phyloP scores from a whole-genome alignment of 2,113 vertebrate genomes.

The Cyanocitta stelleri region DNA sequence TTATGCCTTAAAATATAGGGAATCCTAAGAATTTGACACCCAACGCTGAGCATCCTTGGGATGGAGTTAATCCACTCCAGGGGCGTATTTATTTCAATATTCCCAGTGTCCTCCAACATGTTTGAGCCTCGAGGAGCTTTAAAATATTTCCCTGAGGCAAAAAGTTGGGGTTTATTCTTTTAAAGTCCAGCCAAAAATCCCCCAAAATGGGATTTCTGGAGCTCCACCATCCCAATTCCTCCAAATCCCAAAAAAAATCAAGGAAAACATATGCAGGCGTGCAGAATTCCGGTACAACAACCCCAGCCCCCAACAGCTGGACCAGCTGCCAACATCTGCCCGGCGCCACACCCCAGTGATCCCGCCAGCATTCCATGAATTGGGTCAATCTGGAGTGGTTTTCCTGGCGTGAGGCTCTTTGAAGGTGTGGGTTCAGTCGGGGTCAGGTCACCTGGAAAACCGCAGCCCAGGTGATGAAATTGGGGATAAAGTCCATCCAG shows the following conservation, averaged over 20 bases:
- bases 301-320: rapidly evolving
- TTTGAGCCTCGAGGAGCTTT: rapidly evolving
- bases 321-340: not conserved
- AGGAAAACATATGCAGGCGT: rapidly evolving
- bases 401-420: rapidly evolving
- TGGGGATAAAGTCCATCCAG: not conserved
- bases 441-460: not conserved
- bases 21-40: not conserved
- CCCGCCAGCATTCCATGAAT: rapidly evolving
- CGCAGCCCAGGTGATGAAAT: not conserved
- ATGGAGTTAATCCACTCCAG: not conserved
- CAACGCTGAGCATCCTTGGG: rapidly evolving
- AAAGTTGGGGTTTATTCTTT: rapidly evolving
- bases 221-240: not conserved
- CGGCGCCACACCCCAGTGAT: rapidly evolving
- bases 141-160: not conserved
- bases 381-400: rapidly evolving
- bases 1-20: not conserved
- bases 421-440: rapidly evolving
- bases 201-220: rapidly evolving
- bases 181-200: not conserved
- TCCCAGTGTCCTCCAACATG: rapidly evolving
- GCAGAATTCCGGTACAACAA: rapidly evolving
- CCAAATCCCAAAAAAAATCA: not conserved
- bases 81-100: not conserved